A percentile compares a stretch with the other conserved stretches of the same genome.
Conservation (phyloP, 2,113 vertebrate species). For the Calypte anna region DNA sequence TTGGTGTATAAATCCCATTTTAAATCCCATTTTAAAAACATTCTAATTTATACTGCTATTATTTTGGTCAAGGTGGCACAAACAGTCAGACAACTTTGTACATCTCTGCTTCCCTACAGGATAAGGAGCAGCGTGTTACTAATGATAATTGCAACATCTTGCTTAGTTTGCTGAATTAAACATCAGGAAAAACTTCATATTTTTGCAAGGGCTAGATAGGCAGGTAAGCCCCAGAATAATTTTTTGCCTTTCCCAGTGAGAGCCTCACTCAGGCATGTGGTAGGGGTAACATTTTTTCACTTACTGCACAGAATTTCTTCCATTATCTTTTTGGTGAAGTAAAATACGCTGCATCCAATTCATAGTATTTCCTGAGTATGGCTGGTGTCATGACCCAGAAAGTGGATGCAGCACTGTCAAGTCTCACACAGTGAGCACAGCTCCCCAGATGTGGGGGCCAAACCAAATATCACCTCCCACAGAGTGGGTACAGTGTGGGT, state of each 20-base stretch:
- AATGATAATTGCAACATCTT: not conserved
- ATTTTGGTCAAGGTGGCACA: rapidly evolving
- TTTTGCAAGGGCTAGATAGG: not conserved
- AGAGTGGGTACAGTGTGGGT: too few relatives aligned
- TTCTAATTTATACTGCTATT: not conserved
- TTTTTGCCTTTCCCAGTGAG: not conserved
- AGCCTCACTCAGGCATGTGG: not conserved
- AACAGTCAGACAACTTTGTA: not conserved
- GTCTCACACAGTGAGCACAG: too few relatives aligned
- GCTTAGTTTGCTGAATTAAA: not conserved
- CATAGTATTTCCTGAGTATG: rapidly evolving
- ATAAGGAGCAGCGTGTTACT: not conserved
- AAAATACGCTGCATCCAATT: not conserved
- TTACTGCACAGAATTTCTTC: not conserved
- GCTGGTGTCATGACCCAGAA: not conserved
- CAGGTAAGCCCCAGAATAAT: not conserved
- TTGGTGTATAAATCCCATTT: not conserved
- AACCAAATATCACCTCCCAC: too few relatives aligned
- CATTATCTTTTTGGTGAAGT: not conserved
- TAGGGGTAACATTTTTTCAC: not conserved
- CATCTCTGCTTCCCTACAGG: not conserved
- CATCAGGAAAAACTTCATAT: not conserved
- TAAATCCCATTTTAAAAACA: not conserved
- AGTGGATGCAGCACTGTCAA: too few relatives aligned
- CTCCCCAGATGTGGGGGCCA: too few relatives aligned